phyloP scores from a whole-genome alignment of 2,888 invertebrate genomes.

The Byasa hedistus region DNA sequence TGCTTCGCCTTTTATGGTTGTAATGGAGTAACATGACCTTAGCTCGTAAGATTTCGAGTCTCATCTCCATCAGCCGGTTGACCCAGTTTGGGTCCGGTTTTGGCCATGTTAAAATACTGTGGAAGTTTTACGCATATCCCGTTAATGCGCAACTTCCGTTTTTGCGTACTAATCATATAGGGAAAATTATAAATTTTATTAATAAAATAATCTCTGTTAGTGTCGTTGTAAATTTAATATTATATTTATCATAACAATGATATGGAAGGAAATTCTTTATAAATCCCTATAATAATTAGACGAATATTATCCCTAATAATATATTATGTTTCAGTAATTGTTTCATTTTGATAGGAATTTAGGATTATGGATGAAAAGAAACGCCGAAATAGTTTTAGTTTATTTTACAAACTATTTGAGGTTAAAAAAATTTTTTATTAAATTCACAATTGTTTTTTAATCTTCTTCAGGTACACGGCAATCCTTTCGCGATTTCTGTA shows the following conservation, averaged over 20 bases:
- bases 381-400: constrained; percentile 56
- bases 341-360: too few species aligned
- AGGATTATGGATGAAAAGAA: constrained; percentile 49
- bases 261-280: too few species aligned
- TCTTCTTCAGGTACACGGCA: constrained; percentile 23
- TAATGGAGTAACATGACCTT: constrained; percentile 11
- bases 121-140: neutral
- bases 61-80: constrained; percentile 33
- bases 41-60: constrained; percentile 4
- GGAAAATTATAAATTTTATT: neutral
- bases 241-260: too few species aligned
- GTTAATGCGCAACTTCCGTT: constrained; percentile 24
- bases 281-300: too few species aligned
- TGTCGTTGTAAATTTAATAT: too few species aligned
- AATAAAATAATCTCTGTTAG: too few species aligned
- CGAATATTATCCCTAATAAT: too few species aligned
- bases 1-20: constrained; percentile 2
- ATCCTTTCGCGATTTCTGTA: neutral
- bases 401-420: constrained; percentile 52
- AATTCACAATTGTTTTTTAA: constrained; percentile 28
- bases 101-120: constrained; percentile 23
- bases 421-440: constrained; percentile 28
- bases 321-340: too few species aligned
- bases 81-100: constrained; percentile 44
- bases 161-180: neutral